Evolutionary conservation across 1,140 invertebrate genomes (phyloP).

Genomic region (Tetramorium parvispinum): DNA sequence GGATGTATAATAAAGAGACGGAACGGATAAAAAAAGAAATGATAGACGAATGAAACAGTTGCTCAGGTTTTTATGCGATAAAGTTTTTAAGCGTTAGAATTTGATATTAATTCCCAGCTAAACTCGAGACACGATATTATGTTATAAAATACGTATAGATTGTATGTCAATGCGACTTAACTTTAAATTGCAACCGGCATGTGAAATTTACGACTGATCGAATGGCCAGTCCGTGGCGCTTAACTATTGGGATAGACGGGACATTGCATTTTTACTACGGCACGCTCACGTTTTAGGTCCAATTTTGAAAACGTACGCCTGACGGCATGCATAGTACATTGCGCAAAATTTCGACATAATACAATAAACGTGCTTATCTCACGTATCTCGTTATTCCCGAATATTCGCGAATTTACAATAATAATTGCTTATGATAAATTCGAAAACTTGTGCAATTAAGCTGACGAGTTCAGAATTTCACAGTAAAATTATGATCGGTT

Average conservation of each 20-base stretch:
- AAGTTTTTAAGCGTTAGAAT: not conserved
- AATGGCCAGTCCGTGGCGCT: not conserved
- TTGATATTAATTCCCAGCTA: not conserved
- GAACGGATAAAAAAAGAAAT: not conserved
- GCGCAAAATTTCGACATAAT: not conserved
- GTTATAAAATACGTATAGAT: not conserved
- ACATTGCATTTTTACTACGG: conserved; percentile 1
- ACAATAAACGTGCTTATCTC: not conserved
- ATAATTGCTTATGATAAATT: too few relatives aligned
- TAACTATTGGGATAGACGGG: not conserved
- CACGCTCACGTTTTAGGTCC: not conserved
- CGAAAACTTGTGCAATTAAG: not conserved
- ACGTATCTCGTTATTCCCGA: not conserved
- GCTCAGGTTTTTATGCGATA: too few relatives aligned
- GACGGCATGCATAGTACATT: not conserved
- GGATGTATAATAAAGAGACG: too few relatives aligned
- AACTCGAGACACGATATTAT: not conserved
- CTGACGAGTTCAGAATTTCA: not conserved
- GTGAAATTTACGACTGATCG: conserved; percentile 10
- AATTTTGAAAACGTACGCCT: not conserved
- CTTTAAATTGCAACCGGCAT: conserved; percentile 13
- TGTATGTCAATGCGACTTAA: not conserved
- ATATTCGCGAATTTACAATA: not conserved
- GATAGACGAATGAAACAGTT: not conserved
- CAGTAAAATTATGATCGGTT: not conserved